These are phyloP conservation scores for Eurystomus glaucurus DNA, from an alignment of 2,797 vertebrate species.

Conservation along the genomic window DNA sequence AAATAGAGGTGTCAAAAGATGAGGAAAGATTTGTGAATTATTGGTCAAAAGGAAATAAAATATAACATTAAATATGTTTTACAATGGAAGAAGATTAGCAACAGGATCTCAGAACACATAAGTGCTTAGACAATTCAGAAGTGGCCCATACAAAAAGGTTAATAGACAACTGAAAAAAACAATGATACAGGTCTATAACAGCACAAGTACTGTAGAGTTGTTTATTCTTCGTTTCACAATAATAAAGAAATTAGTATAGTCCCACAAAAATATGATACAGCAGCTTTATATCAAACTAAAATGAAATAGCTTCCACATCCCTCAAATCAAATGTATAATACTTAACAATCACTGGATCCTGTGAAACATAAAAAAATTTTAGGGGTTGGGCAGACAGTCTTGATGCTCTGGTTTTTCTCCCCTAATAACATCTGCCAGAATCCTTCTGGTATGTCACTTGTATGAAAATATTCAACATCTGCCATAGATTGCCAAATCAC, in stretches of 20 bases:
- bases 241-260: background rate
- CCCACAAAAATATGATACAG: background rate
- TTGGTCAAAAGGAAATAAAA: background rate
- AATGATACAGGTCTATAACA: background rate
- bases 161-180: background rate
- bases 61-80: background rate
- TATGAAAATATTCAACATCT: background rate
- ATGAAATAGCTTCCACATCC: background rate
- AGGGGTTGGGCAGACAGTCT: background rate
- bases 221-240: background rate
- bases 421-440: background rate
- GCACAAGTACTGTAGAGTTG: background rate
- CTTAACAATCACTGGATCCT: background rate
- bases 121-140: background rate
- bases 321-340: background rate
- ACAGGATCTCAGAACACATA: background rate
- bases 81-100: background rate
- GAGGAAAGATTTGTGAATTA: background rate
- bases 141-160: background rate
- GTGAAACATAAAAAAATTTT: background rate
- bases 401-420: background rate
- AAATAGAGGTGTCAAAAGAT: background rate
- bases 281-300: background rate
- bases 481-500: background rate
- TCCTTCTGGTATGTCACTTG: background rate